Base-by-base conservation (phyloP, 2,888 invertebrate genomes). In the Lagria hirta region DNA sequence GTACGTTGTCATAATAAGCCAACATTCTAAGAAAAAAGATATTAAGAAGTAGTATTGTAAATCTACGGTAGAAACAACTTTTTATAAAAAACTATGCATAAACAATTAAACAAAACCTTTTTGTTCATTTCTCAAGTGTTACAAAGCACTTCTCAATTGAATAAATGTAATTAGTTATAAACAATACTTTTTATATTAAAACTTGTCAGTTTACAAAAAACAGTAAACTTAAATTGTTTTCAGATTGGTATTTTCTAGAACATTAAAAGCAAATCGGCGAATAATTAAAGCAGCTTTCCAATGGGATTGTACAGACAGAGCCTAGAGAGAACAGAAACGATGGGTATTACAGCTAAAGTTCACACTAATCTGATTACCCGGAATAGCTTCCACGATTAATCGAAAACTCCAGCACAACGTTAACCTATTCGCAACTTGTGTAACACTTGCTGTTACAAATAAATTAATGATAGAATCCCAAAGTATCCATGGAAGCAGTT, bases 381-480 rank as follows among this genome's bases (percentile, higher is more conserved):
- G 49, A 48, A 53, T 53, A 50, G 43, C 49, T 35, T 49, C 44
- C 33, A 34, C 51, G 53, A 53, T 53, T 51, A 51, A 53, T 53
- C 53, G 48, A 43, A 52, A 52, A 45, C 48, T 50, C 43, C 37
- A 41, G 33, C 21, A 20, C 33, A 33, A 27, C 26, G 41, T 22
- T 33, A 41, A 34, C 41, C 41, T 26, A 41, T 41, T 41, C 34
- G 41, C 33, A 33, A 41, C 26, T 33, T 32, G 40, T 40, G 40
- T 40, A 32, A 32, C 40, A 30, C 32, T 41, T 41, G 30, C 23
- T 24, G 23, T 6, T 38, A 30, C 38, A 38, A 38, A 38, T 38
- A 38, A 38, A 24, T 35, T 18, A 17, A 17, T 35, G 35, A 35
- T 35, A 18, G 35, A 24, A 12, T 35, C 7, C 26, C 12, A n/a